Evolutionary conservation across 2,113 vertebrate genomes (phyloP), one percentile per base, ranked within the genome.

Genomic region (Thryonomys swinderianus): DNA sequence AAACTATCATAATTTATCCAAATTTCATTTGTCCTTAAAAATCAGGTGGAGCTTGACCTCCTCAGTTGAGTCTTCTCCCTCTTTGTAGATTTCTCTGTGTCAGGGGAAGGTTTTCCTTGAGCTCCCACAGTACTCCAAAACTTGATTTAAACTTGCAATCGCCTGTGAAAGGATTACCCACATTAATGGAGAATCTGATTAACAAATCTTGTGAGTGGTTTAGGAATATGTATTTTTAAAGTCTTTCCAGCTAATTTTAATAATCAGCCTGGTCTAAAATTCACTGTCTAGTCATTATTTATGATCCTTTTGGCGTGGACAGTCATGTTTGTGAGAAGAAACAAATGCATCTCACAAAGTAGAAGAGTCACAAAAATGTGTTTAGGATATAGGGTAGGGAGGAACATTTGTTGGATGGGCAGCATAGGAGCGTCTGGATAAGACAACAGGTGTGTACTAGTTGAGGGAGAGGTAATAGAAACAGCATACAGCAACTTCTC

Each of bases 21-120:
- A 45, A 80, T 80, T 93, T 64, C 55, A 17, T 73, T 64, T 37
- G 57, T 73, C 10, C 55, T 93, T 85, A 64, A 90, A 85, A 85
- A 48, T 12, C 20, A 78, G 51, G 30, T 25, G 32, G 14, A 17
- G 27, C 30, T 20, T 30, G 32, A 48, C 40, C 55, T 78, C 69
- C 23, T 69, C 27, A 62, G 25, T 25, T 20, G 48, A 82, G 25
- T 61, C 71, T 30, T 71, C 69, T 71, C 25, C 79, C 37, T 67
- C 27, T 79, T 4, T 40, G 69, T 53, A 40, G 30, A 11, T 14
- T 59, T 62, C 62, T 12, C 27, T 55, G 18, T 48, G 23, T 14
- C 23, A 16, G 11, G 1, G 34, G 25, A 3, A 16, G 5, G 13
- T 57, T 32, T 80, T 14, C 37, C 64, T 32, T 11, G 55, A 85